phyloP scores from a whole-genome alignment of 2,888 invertebrate genomes.

The Coremacera marginata region DNA sequence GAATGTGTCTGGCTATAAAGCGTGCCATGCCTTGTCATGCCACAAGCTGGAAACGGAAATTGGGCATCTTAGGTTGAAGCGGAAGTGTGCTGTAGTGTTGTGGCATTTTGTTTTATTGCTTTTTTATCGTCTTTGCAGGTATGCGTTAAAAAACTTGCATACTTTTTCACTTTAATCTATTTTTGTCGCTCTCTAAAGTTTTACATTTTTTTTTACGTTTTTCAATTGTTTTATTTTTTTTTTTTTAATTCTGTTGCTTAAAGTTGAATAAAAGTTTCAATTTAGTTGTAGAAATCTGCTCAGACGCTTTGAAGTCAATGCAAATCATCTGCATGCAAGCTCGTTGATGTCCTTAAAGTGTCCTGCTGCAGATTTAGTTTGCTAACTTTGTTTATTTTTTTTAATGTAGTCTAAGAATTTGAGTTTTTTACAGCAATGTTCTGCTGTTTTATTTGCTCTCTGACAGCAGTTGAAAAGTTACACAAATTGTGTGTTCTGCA shows the following conservation, averaged over 20 bases:
- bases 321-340: not conserved
- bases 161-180: not conserved
- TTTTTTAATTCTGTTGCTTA: not conserved
- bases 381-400: not conserved
- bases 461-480: not conserved
- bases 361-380: constrained; percentile 22
- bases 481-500: not conserved
- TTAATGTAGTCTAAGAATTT: not conserved
- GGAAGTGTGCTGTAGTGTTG: not conserved
- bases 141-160: not conserved
- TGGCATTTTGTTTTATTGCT: not conserved
- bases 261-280: constrained; percentile 33
- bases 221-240: not conserved
- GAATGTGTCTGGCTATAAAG: too few species aligned
- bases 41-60: too few species aligned
- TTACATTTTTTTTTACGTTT: not conserved
- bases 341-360: constrained; percentile 9
- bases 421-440: not conserved
- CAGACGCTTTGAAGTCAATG: not conserved
- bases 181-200: not conserved
- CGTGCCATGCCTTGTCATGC: too few species aligned
- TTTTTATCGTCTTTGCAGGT: not conserved
- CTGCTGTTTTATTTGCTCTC: not conserved
- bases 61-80: not conserved
- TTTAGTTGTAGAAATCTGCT: constrained; percentile 10